Conservation (phyloP, 64 coral and sea anemone genomes). For the Exaiptasia diaphana region DNA sequence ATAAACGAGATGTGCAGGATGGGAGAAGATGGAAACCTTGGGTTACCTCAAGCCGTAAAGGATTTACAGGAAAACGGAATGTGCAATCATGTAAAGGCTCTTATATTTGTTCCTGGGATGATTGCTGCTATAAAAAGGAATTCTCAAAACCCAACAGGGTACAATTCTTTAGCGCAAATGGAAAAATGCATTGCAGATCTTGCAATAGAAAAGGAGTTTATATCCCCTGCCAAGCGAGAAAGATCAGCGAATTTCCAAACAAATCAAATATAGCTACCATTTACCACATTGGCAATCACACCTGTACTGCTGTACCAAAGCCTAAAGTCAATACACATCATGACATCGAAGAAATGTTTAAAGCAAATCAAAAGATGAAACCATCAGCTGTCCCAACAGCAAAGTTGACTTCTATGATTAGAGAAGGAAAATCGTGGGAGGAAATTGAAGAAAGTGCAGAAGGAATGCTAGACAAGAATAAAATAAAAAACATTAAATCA, state of each 20-base stretch:
- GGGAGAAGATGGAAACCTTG: constrained; percentile 36
- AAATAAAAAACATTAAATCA: constrained; percentile 37
- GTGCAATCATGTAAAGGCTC: constrained; percentile 41
- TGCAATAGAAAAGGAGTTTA: constrained; percentile 23
- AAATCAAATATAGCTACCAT: constrained; percentile 4
- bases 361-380: constrained; percentile 25
- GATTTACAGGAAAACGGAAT: constrained; percentile 42
- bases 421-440: constrained; percentile 27
- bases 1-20: background rate
- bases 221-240: constrained; percentile 34
- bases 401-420: constrained; percentile 2
- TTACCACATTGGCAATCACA: constrained; percentile 50
- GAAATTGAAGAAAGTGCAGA: constrained; percentile 27
- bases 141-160: constrained; percentile 29
- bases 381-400: constrained; percentile 14
- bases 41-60: constrained; percentile 46
- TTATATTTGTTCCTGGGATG: constrained; percentile 16
- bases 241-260: constrained; percentile 44
- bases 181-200: constrained; percentile 23
- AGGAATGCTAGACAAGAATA: constrained; percentile 38
- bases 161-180: constrained; percentile 11
- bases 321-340: background rate
- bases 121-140: constrained; percentile 32
- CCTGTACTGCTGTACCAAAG: background rate
- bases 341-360: constrained; percentile 37